Percentiles rank a stretch among this genome's conserved stretches.
Conservation (phyloP, 2,888 invertebrate genomes). For the Andrena bucephala region DNA sequence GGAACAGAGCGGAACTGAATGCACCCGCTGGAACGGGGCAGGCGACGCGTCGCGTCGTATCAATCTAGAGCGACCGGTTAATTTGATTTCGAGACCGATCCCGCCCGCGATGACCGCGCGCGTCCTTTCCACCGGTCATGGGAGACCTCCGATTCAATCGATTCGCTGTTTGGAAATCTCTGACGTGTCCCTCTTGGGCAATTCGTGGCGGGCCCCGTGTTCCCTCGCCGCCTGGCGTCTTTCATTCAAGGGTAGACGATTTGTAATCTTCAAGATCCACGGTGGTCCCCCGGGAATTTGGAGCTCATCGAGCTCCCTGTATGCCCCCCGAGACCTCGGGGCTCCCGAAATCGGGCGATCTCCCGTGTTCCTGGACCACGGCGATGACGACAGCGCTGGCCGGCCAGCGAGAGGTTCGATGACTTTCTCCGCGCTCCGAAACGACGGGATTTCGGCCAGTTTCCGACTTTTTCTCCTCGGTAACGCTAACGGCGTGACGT, state of each 20-base stretch:
- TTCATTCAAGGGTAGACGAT: too few species aligned
- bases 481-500: slow-evolving; percentile 25
- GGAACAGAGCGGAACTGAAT: slow-evolving; percentile 39
- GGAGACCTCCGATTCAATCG: too few species aligned
- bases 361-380: background rate
- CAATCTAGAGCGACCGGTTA: slow-evolving; percentile 19
- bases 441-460: slow-evolving; percentile 1
- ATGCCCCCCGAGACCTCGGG: too few species aligned
- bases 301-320: too few species aligned
- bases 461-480: slow-evolving; percentile 30
- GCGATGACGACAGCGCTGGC: background rate
- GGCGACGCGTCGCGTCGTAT: slow-evolving; percentile 1
- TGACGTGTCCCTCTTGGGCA: too few species aligned
- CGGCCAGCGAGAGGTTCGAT: slow-evolving; percentile 34
- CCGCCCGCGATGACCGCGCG: background rate
- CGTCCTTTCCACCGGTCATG: background rate
- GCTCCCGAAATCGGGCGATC: background rate
- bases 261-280: too few species aligned
- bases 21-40: slow-evolving; percentile 4
- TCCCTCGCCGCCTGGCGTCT: too few species aligned
- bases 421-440: slow-evolving; percentile 29
- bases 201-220: too few species aligned
- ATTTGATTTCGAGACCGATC: background rate
- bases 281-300: too few species aligned
- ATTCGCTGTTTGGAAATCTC: too few species aligned